phyloP scores from a whole-genome alignment of 2,888 invertebrate species.

The Cephus runcator region DNA sequence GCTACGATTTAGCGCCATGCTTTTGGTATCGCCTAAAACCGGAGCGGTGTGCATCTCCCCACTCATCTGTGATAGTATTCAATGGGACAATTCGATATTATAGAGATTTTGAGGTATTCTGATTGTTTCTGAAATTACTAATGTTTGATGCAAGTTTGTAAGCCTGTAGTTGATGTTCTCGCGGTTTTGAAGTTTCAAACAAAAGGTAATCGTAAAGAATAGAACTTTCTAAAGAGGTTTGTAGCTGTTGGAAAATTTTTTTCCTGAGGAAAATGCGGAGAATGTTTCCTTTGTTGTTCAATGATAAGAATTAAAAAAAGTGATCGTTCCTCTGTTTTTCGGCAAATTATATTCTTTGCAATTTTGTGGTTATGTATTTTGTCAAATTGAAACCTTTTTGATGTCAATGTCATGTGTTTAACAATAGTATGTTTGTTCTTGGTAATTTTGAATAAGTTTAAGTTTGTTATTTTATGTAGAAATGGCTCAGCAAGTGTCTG shows the following conservation, averaged over 20 bases:
- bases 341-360: background rate
- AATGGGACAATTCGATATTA: background rate
- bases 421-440: background rate
- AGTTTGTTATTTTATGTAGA: background rate
- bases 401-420: background rate
- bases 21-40: too few relatives aligned
- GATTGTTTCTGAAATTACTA: background rate
- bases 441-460: background rate
- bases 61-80: too few relatives aligned
- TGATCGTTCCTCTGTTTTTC: background rate
- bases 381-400: background rate
- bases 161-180: background rate
- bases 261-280: background rate
- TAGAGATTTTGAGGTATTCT: background rate
- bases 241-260: background rate
- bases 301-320: background rate
- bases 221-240: background rate
- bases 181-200: background rate
- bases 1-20: too few relatives aligned
- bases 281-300: background rate
- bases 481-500: conserved; percentile 47
- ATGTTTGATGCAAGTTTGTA: background rate
- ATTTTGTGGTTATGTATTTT: background rate
- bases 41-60: too few relatives aligned
- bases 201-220: background rate